Conservation (phyloP, 2,797 vertebrate species). For the Micrastur ruficollis region DNA sequence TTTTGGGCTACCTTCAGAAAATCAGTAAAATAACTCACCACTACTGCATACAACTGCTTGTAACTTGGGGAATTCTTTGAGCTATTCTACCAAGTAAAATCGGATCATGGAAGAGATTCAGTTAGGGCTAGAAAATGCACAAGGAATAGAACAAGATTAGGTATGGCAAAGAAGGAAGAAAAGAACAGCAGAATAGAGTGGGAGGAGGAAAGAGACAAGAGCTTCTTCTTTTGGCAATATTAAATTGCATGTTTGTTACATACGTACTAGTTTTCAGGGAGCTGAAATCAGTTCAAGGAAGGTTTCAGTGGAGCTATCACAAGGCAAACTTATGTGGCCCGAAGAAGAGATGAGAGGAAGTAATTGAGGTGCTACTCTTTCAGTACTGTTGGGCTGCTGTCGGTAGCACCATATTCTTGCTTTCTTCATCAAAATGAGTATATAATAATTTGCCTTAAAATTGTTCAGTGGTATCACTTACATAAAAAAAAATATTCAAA, state of each 20-base stretch:
- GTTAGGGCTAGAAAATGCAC: neutral
- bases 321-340: neutral
- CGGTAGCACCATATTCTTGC: neutral
- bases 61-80: neutral
- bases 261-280: neutral
- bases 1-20: neutral
- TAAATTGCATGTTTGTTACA: neutral
- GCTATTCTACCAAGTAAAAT: neutral
- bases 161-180: neutral
- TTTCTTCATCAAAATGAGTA: neutral
- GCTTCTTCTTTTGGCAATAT: fast-evolving
- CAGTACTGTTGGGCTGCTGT: neutral
- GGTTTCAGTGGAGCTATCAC: neutral
- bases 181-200: neutral
- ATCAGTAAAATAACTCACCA: neutral
- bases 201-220: neutral
- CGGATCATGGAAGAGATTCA: neutral
- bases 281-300: neutral
- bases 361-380: neutral
- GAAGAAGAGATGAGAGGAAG: neutral
- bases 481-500: neutral
- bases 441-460: neutral
- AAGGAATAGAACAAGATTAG: neutral
- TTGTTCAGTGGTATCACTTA: neutral
- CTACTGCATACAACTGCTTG: too few species aligned